phyloP scores from a whole-genome alignment of 2,113 vertebrate genomes.

The Neogale vison region DNA sequence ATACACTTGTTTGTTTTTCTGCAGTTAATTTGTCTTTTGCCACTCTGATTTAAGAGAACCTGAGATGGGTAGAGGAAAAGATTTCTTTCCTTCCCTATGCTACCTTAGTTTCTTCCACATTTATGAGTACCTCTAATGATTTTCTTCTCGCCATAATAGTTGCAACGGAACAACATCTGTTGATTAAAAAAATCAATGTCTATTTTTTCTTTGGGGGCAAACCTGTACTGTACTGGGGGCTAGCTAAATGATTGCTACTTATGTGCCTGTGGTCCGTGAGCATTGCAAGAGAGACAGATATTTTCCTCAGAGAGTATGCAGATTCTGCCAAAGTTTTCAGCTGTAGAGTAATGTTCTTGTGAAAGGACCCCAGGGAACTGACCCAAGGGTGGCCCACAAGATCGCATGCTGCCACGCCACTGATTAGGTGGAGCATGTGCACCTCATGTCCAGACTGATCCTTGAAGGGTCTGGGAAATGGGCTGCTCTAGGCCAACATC shows the following conservation, averaged over 20 bases:
- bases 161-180: neutral
- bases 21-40: neutral
- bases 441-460: neutral
- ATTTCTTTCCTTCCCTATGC: neutral
- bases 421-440: too few relatives aligned
- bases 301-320: neutral
- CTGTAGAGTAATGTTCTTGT: neutral
- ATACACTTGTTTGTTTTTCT: neutral
- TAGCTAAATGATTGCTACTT: neutral
- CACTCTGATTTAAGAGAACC: neutral
- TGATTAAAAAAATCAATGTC: neutral
- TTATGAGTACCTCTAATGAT: neutral
- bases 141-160: neutral
- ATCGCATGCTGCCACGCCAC: too few relatives aligned
- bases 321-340: neutral
- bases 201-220: neutral
- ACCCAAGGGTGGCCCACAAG: neutral
- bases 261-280: neutral
- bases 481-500: neutral
- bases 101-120: neutral
- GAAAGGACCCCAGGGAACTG: neutral
- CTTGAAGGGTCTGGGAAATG: neutral
- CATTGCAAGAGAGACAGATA: neutral
- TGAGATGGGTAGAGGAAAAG: neutral
- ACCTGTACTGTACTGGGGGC: neutral